These are phyloP conservation scores for Pao palembangensis DNA, from an alignment of 2,113 vertebrate genomes.

Conservation along the genomic window DNA sequence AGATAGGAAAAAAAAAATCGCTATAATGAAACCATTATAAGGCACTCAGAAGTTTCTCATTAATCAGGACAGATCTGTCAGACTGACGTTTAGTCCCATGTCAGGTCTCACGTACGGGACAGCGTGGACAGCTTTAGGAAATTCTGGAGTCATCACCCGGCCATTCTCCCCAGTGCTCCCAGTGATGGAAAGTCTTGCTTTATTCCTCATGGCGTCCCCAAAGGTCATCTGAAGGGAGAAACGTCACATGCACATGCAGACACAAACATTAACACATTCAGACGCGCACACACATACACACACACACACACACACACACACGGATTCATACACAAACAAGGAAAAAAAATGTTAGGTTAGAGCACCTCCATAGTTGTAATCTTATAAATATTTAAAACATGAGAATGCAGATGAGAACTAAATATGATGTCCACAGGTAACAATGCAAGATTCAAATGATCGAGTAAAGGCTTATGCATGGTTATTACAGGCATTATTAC, in stretches of 20 bases:
- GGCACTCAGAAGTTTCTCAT: constrained; percentile 98
- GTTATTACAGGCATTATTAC: constrained; percentile 66
- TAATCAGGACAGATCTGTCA: constrained; percentile 98
- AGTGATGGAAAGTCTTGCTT: constrained; percentile 96
- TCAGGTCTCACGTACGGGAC: constrained; percentile 95
- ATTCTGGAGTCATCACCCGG: constrained; percentile 97
- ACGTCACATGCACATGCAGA: constrained; percentile 33
- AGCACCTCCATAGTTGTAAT: constrained; percentile 13
- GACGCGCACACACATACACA: background rate
- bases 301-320: constrained; percentile 39
- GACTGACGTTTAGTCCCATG: constrained; percentile 99
- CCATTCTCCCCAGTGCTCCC: constrained; percentile 99
- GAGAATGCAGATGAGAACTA: constrained; percentile 65
- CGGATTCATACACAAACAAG: constrained; percentile 56
- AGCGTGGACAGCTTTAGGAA: constrained; percentile 98
- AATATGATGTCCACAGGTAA: constrained; percentile 47
- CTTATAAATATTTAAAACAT: constrained; percentile 58
- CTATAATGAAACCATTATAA: constrained; percentile 96
- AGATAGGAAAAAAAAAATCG: constrained; percentile 53
- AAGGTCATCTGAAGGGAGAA: constrained; percentile 86
- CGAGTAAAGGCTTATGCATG: constrained; percentile 60
- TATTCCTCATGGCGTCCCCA: constrained; percentile 91
- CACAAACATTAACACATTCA: constrained; percentile 32
- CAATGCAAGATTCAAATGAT: constrained; percentile 54
- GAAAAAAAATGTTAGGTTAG: constrained; percentile 47